Percentiles rank a stretch among this genome's conserved stretches.
phyloP scores from a whole-genome alignment of 2,113 vertebrate species.

The Paracanthobrama guichenoti region DNA sequence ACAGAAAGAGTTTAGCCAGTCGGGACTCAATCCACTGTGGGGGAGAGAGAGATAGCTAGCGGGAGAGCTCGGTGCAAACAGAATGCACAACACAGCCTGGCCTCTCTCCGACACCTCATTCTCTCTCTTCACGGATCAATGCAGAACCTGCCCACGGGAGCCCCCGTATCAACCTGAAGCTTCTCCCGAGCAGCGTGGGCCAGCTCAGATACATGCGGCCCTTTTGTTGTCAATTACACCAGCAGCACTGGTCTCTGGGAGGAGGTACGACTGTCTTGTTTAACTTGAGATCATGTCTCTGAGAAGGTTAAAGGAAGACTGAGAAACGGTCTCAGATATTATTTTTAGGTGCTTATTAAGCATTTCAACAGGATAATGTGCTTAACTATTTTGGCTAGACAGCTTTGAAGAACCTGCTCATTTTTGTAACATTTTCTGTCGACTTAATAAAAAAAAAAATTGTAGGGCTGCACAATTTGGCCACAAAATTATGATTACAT shows the following conservation, averaged over 20 bases:
- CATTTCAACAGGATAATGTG: neutral
- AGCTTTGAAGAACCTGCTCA: neutral
- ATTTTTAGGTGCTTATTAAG: neutral
- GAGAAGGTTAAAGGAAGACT: neutral
- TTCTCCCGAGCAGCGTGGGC: conserved; percentile 26
- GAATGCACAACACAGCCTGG: conserved; percentile 10
- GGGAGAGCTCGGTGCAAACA: conserved; percentile 21
- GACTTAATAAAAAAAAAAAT: no score
- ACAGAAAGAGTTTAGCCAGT: conserved; percentile 36
- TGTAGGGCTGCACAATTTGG: neutral
- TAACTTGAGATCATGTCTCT: neutral
- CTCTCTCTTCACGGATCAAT: conserved; percentile 30
- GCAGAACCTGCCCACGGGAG: conserved; percentile 25
- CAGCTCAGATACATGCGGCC: conserved; percentile 16
- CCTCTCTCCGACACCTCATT: conserved; percentile 35
- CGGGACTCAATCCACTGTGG: conserved; percentile 33
- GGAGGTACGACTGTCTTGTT: neutral
- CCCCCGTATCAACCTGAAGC: conserved; percentile 16
- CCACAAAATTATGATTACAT: neutral
- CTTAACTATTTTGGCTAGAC: neutral
- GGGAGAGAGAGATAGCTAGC: conserved; percentile 26
- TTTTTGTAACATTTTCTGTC: neutral
- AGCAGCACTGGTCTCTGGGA: conserved; percentile 2
- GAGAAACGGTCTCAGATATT: neutral
- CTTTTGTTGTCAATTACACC: conserved; percentile 42